Evolutionary conservation across 1,140 invertebrate genomes (phyloP).

Genomic region (Temnothorax nylanderi): DNA sequence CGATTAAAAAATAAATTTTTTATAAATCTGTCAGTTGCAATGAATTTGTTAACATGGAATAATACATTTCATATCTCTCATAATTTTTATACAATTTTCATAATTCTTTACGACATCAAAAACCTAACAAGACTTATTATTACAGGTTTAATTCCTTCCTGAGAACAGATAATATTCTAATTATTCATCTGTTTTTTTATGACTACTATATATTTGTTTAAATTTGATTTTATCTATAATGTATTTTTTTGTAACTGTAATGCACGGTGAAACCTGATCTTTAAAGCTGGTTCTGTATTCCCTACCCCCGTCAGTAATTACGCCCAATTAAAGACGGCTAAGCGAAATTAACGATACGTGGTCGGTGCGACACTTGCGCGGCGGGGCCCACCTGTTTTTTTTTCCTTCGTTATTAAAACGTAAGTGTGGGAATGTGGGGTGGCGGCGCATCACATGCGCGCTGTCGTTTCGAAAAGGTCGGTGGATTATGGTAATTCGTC

Average conservation of each 20-base stretch:
- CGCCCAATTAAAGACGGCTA: conserved; percentile 10
- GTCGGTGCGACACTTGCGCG: conserved; percentile 50
- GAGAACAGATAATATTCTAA: background rate
- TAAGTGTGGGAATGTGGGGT: conserved; percentile 70
- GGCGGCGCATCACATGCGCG: conserved; percentile 51
- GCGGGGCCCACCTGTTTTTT: conserved; percentile 58
- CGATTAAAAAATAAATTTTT: background rate
- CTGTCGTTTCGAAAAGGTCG: conserved; percentile 51
- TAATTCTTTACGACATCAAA: background rate
- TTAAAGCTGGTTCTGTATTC: background rate
- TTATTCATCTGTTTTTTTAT: background rate
- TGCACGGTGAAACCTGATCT: background rate
- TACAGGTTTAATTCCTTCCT: too few species aligned
- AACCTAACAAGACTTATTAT: background rate
- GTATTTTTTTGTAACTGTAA: background rate
- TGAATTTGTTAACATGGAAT: background rate
- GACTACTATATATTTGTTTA: background rate
- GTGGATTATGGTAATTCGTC: conserved; percentile 66
- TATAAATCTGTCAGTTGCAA: background rate
- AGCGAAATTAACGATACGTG: conserved; percentile 32
- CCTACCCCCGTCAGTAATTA: background rate
- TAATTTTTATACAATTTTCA: background rate
- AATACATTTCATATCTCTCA: background rate
- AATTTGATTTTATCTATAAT: background rate
- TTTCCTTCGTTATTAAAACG: conserved; percentile 56